These are phyloP conservation scores for Eupeodes corollae DNA, from an alignment of 1,140 invertebrate genomes.

Conservation along the genomic window DNA sequence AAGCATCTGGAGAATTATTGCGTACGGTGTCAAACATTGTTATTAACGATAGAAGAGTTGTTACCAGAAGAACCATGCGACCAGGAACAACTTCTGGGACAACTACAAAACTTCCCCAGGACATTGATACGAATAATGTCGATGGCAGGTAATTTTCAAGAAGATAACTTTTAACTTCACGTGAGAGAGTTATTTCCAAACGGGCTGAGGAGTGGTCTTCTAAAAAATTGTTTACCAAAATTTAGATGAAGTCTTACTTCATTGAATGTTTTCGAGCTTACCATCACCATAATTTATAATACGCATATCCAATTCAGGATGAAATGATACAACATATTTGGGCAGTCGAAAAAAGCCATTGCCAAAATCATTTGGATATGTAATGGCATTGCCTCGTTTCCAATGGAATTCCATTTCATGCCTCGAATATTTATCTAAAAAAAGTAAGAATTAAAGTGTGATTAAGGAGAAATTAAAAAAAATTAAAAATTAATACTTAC, in stretches of 20 bases:
- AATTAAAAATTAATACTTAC: constrained; percentile 37
- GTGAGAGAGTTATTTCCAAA: constrained; percentile 44
- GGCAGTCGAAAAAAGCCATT: constrained; percentile 43
- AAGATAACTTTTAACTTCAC: constrained; percentile 47
- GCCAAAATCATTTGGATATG: constrained; percentile 41
- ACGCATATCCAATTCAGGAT: constrained; percentile 1
- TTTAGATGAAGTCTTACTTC: background rate
- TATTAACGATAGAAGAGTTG: constrained; percentile 47
- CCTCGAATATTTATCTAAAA: constrained; percentile 45
- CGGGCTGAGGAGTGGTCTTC: constrained; percentile 47
- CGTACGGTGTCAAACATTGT: constrained; percentile 54
- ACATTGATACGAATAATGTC: constrained; percentile 51
- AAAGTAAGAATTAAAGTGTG: constrained; percentile 12
- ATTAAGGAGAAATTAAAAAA: background rate
- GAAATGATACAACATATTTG: constrained; percentile 41
- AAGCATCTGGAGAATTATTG: constrained; percentile 49
- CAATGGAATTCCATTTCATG: constrained; percentile 46
- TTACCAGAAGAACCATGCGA: constrained; percentile 46
- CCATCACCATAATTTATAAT: constrained; percentile 10
- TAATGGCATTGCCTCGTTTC: constrained; percentile 42
- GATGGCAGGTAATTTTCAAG: constrained; percentile 52
- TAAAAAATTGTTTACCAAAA: constrained; percentile 15
- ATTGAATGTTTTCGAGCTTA: background rate
- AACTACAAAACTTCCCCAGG: constrained; percentile 54
- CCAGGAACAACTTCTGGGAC: constrained; percentile 51